Base-by-base conservation (phyloP, 2,113 vertebrate species). In the Bufo gargarizans region DNA sequence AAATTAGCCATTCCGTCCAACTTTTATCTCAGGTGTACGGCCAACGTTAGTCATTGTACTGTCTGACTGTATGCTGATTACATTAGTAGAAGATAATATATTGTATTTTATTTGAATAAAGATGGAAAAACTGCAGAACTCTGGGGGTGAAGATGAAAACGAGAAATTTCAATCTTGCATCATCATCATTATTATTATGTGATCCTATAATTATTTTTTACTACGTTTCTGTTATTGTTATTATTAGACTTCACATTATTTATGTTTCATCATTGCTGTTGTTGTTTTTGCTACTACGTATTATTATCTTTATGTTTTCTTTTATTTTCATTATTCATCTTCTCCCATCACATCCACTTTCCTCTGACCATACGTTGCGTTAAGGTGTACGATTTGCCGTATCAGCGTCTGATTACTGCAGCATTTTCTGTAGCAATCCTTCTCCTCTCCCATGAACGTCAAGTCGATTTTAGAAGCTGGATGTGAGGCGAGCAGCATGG, bases 391-490 rank as follows among this genome's bases (percentile, higher is more conserved):
- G 33, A 79, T 79, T 50, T 69, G 49, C n/a, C 13, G 6, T 61
- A 85, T 72, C 13, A 56, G 81, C 55, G n/a, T 65, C 78, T 10
- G 47, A 80, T 45, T 71, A 58, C 63, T 33, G 59, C 56, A 55
- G 14, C 50, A 65, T 50, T 82, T 88, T 88, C 11, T 83, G 11
- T 55, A 13, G 20, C 83, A 88, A 77, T 77, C 67, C 58, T 82
- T 83, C 56, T 55, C 87, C 16, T 65, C 50, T 84, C 81, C 56
- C 33, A 77, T 83, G 74, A 88, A 88, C 55, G 87, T 84, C 87
- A 88, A 88, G 16, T 88, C 55, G 56, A 84, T 88, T 88, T 77
- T 84, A 77, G 77, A 77, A 77, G 71, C 71, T 65, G 80, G 87
- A 76, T 77, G 71, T 77, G 87, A 88, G 61, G 87, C 16, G 87